Base-by-base conservation (phyloP, 2,797 vertebrate species). In the Parauchenoglanis punctatus region DNA sequence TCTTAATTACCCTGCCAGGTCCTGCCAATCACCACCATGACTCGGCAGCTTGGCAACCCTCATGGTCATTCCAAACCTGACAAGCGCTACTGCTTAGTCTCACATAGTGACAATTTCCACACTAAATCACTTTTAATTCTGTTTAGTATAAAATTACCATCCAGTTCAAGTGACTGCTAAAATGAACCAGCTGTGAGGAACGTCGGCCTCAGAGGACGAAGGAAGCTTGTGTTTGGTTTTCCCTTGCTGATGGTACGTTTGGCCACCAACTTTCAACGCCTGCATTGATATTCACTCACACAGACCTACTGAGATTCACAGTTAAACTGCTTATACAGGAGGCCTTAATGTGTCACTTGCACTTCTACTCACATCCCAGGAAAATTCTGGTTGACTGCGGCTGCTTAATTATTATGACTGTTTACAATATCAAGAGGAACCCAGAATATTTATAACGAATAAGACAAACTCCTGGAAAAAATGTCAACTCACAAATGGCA, bases 121-220 rank as follows among this genome's bases (percentile, higher is more conserved):
- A 90, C 92, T 94, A 94, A 94, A 94, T 94, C 93, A 88, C 89
- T 92, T 92, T 94, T 95, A 95, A 96, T 95, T 96, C 94, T 95
- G 93, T 95, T 96, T 95, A 92, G 94, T 95, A 92, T 95, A 93
- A 93, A 95, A 95, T 96, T 95, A 95, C 93, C 92, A 94, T 93
- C 91, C 93, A 88, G 92, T 93, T 95, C 94, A 95, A 94, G 93
- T 95, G 94, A 94, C 94, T 90, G 85, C 95, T 95, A 95, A 95
- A 95, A 94, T 93, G 44, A 94, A 96, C 91, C 96, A 96, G 95
- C 95, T 96, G 96, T 91, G 88, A 92, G 91, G 86, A 85, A 85
- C 89, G 90, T 77, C 83, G 52, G 25, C 49, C 89, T 76, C 80
- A 49, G 87, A 81, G 76, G 85, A 76, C 46, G 1, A 77, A 85